phyloP scores from a whole-genome alignment of 2,113 vertebrate species.

The Tragelaphus scriptus region DNA sequence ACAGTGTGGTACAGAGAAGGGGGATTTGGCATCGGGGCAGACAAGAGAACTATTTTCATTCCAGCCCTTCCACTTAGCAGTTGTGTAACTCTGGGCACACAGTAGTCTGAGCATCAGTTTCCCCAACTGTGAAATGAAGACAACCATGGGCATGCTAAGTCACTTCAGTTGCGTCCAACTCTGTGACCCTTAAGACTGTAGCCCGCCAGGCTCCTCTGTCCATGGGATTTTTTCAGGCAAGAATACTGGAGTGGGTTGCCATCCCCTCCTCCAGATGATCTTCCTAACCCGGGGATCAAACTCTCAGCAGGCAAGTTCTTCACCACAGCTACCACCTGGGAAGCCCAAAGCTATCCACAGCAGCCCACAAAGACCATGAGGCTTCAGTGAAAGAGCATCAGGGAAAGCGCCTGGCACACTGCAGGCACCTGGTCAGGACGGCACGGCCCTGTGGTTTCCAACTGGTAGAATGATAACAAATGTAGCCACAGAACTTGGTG shows the following conservation, averaged over 20 bases:
- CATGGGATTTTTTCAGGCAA: neutral
- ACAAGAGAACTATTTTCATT: neutral
- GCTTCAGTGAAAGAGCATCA: neutral
- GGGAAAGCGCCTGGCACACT: fast-evolving
- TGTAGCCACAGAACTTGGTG: neutral
- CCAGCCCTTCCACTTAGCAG: neutral
- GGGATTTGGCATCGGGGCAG: neutral
- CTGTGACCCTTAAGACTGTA: neutral
- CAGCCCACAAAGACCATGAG: neutral
- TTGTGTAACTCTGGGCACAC: neutral
- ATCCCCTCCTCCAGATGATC: neutral
- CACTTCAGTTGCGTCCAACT: neutral
- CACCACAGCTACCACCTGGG: neutral
- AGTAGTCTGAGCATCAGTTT: neutral
- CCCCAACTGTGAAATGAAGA: neutral
- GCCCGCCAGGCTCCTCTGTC: neutral
- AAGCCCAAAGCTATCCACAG: neutral
- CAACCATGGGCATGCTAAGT: neutral
- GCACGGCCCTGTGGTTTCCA: neutral
- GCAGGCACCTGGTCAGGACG: neutral
- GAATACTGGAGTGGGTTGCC: neutral
- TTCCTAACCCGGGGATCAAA: neutral
- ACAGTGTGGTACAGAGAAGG: neutral
- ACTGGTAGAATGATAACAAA: neutral
- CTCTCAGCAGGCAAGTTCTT: neutral